Percentiles rank a stretch among this genome's conserved stretches.
phyloP scores from a whole-genome alignment of 2,113 vertebrate genomes.

The Pithys albifrons region DNA sequence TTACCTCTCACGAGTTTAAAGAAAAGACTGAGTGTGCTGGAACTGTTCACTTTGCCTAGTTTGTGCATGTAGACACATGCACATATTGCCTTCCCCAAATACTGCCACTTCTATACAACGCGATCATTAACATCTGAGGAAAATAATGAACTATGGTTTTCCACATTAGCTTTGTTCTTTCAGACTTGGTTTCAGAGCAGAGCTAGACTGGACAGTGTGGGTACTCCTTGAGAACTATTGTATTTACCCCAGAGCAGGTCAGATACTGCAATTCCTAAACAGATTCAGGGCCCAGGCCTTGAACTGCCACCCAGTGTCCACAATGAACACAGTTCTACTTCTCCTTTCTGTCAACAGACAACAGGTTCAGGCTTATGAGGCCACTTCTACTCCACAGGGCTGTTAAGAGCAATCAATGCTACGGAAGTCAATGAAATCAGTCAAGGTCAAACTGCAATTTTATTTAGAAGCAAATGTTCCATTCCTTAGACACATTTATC shows the following conservation, averaged over 20 bases:
- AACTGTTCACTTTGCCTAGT: neutral
- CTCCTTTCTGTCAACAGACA: neutral
- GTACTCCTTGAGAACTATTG: neutral
- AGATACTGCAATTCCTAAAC: neutral
- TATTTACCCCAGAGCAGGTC: neutral
- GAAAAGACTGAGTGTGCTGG: neutral
- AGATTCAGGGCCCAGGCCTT: neutral
- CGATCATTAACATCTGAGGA: neutral
- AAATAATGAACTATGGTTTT: neutral
- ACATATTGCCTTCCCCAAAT: neutral
- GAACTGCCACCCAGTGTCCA: neutral
- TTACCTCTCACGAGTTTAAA: neutral
- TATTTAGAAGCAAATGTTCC: neutral
- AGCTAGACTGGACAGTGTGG: neutral
- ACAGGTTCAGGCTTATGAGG: neutral
- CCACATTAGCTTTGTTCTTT: neutral
- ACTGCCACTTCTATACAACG: neutral
- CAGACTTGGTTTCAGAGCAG: neutral
- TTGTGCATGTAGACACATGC: neutral
- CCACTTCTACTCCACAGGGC: neutral
- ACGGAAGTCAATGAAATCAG: neutral
- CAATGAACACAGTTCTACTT: neutral
- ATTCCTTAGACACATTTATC: neutral
- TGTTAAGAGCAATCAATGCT: neutral
- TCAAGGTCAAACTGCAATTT: neutral